A percentile compares a stretch with the other conserved stretches of the same genome.
Evolutionary conservation across 2,888 invertebrate species (phyloP).

Genomic region (Drosophila koepferae): DNA sequence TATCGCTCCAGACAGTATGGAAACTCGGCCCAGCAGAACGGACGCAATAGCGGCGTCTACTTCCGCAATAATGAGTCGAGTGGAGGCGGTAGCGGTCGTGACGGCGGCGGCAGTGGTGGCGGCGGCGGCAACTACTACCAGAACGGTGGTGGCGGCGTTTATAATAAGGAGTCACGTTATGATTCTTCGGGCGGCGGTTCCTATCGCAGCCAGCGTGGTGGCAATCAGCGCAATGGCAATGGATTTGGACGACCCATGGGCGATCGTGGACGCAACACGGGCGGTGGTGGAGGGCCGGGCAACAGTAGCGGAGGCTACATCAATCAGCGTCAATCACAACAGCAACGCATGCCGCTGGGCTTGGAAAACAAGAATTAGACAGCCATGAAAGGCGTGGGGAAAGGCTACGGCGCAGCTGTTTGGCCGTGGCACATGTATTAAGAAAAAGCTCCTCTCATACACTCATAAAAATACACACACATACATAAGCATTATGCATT

Average conservation of each 20-base stretch:
- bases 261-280: slow-evolving; percentile 68
- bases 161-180: slow-evolving; percentile 76
- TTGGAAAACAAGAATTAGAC: slow-evolving; percentile 81
- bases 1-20: slow-evolving; percentile 76
- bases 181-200: slow-evolving; percentile 72
- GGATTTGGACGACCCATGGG: slow-evolving; percentile 77
- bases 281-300: slow-evolving; percentile 58
- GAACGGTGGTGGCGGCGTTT: slow-evolving; percentile 70
- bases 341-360: slow-evolving; percentile 69
- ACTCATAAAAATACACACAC: slow-evolving; percentile 40
- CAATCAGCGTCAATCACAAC: slow-evolving; percentile 73
- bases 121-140: slow-evolving; percentile 70
- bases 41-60: slow-evolving; percentile 79
- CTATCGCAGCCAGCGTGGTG: slow-evolving; percentile 80
- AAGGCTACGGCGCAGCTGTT: slow-evolving; percentile 44
- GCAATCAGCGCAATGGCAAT: slow-evolving; percentile 74
- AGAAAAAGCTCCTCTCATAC: slow-evolving; percentile 42
- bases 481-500: slow-evolving; percentile 10
- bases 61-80: slow-evolving; percentile 83
- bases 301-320: slow-evolving; percentile 74
- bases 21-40: slow-evolving; percentile 77
- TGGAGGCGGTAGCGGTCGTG: slow-evolving; percentile 42
- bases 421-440: slow-evolving; percentile 62
- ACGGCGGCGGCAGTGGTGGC: slow-evolving; percentile 59
- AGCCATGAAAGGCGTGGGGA: slow-evolving; percentile 15